Evolutionary conservation across 1,140 invertebrate genomes (phyloP), one percentile per base, ranked within the genome.

Genomic region (Drosophila insularis): DNA sequence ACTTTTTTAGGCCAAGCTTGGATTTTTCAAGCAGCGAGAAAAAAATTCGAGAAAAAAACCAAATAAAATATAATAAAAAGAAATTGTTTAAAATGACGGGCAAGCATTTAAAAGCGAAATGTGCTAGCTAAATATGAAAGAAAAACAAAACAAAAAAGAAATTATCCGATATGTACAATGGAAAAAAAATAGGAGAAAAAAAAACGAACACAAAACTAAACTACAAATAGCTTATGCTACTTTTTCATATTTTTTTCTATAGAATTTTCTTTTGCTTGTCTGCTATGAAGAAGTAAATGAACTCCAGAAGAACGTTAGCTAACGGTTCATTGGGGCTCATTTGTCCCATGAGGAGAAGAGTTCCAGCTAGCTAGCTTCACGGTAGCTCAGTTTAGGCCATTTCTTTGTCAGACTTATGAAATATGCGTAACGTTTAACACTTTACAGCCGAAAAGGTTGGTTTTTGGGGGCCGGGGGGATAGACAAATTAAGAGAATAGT

Each of bases 1-100:
- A 71, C 76, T 89, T 90, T 86, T 81, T 89, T 80, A 80, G 84
- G 84, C 84, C 84, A 87, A 87, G 84, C 84, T 89, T 78, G 84
- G 77, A 77, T 87, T 81, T 85, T 86, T 71, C 32, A 14, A 8
- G 17, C 50, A 27, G 4, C 31, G 7, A 58, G n/a, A 35, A 55
- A 74, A 31, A 31, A 68, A 62, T 2, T 27, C 53, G 19, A 55
- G 58, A 63, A 4, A 65, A 35, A 54, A 58, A 72, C 5, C 11
- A 50, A 11, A 21, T 19, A 50, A 46, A 10, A 50, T 50, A 50
- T 50, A 50, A 50, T 50, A 50, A 50, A 50, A 50, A 50, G 17
- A 50, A 50, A 50, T 50, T 50, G 43, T 50, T 17, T 17, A 74
- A 81, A 73, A 23, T 62, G 27, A 66, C 72, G 61, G 43, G 37